Evolutionary conservation across 2,888 invertebrate species (phyloP).

Genomic region (Dasysyrphus tricinctus): DNA sequence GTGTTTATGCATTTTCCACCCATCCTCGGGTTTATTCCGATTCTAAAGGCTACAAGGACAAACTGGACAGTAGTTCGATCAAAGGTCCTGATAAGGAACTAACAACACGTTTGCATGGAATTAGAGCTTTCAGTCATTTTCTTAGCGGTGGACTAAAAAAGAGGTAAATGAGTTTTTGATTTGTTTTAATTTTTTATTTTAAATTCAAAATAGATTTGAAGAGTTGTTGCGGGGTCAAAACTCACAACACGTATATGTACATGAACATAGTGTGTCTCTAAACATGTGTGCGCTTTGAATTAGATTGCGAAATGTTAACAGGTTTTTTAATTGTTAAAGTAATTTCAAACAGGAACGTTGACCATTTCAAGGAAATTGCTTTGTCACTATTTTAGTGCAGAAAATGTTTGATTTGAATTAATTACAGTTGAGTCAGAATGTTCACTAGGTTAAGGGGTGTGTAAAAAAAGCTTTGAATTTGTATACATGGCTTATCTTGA

Average conservation of each 20-base stretch:
- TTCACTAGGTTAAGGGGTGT: not conserved
- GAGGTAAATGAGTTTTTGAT: slow-evolving; percentile 54
- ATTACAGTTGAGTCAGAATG: slow-evolving; percentile 17
- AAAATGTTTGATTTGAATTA: slow-evolving; percentile 21
- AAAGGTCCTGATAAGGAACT: slow-evolving; percentile 62
- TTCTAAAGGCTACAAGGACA: slow-evolving; percentile 76
- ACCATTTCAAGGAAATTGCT: slow-evolving; percentile 48
- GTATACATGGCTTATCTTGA: not conserved
- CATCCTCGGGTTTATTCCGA: slow-evolving; percentile 84
- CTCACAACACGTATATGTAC: not conserved
- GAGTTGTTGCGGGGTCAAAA: not conserved
- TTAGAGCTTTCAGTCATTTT: slow-evolving; percentile 71
- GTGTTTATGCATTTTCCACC: slow-evolving; percentile 88
- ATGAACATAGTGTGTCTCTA: not conserved
- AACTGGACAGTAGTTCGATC: slow-evolving; percentile 57
- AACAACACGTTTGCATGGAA: slow-evolving; percentile 69
- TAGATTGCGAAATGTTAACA: slow-evolving; percentile 62
- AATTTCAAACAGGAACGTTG: slow-evolving; percentile 49
- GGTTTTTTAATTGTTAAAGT: slow-evolving; percentile 51
- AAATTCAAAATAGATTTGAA: not conserved
- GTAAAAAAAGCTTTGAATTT: not conserved
- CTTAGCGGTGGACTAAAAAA: slow-evolving; percentile 61
- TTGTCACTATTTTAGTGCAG: slow-evolving; percentile 6
- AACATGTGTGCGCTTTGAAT: slow-evolving; percentile 46
- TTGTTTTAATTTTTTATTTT: slow-evolving; percentile 27